Evolutionary conservation across 2,797 vertebrate genomes (phyloP), one percentile per base, ranked within the genome.

Genomic region (Hapalemur alaotrensis): DNA sequence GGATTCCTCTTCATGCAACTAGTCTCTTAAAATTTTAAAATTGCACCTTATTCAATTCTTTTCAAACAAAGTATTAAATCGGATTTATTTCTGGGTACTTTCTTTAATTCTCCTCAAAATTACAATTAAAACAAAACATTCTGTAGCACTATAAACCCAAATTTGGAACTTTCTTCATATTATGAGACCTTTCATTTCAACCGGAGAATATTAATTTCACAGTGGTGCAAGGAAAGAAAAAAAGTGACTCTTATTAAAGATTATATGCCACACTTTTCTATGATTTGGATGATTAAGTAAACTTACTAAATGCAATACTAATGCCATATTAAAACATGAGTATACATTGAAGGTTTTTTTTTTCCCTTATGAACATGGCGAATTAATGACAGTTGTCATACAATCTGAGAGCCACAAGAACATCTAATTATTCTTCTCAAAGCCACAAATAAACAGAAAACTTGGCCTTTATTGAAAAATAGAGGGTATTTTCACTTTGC

Each of bases 201-300:
- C 23, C 38, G 90, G 84, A 14, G 25, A 76, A 95, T 79, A 79
- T 75, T 87, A 69, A 89, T 85, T 96, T 90, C 61, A 94, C 3
- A 75, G 10, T 89, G 8, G 4, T 23, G 50, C n/a, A 92, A 52
- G 13, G 35, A 81, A 88, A 57, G 35, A 50, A 88, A 70, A 93
- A 50, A 52, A 28, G 9, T 14, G 28, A 76, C 5, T 78, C 25
- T n/a, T 91, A 88, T 89, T 87, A 81, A 87, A 94, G 20, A 85
- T 63, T 72, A 61, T 43, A 89, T 90, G 41, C 5, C 89, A 89
- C 1, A 28, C 1, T 89, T 93, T 59, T 81, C 52, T 48, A 32
- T 85, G 80, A 89, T 83, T 81, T 93, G 23, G 82, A 75, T 88
- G 30, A 79, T 32, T 54, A 87, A 4, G 8, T 75, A 85, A 93